phyloP scores from a whole-genome alignment of 2,113 vertebrate species.

The Ploceus nigricollis region DNA sequence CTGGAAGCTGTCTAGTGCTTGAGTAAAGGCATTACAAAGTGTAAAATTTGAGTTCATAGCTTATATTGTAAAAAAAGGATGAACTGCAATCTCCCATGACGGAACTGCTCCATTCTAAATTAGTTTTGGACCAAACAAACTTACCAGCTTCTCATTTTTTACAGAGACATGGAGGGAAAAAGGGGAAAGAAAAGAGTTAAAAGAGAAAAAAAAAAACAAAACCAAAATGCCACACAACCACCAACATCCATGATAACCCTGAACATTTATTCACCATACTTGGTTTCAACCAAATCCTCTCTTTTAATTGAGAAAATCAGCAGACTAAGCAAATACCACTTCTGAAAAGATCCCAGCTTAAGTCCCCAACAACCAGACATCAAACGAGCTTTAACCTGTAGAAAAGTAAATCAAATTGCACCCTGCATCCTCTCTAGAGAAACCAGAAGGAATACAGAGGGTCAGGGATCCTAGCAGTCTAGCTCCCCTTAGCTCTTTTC shows the following conservation, averaged over 20 bases:
- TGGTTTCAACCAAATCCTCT: background rate
- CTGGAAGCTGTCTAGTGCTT: background rate
- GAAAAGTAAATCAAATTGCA: background rate
- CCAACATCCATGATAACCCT: background rate
- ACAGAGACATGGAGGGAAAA: background rate
- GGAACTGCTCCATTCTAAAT: background rate
- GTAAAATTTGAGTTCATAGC: background rate
- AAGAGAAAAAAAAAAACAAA: fast-evolving
- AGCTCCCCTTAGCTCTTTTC: background rate
- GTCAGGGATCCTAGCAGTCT: background rate
- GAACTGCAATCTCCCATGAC: background rate
- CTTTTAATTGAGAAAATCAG: background rate
- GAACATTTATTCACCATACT: background rate
- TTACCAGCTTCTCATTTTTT: background rate
- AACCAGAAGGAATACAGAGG: background rate
- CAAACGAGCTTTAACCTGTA: background rate
- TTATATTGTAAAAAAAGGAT: background rate
- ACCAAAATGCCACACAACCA: background rate
- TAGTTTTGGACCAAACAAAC: background rate
- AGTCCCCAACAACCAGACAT: background rate
- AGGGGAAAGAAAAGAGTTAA: background rate
- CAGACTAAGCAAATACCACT: background rate
- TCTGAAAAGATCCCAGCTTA: background rate
- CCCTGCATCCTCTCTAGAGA: background rate
- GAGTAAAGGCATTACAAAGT: background rate